phyloP scores from a whole-genome alignment of 2,113 vertebrate genomes.

The Notiomystis cincta region DNA sequence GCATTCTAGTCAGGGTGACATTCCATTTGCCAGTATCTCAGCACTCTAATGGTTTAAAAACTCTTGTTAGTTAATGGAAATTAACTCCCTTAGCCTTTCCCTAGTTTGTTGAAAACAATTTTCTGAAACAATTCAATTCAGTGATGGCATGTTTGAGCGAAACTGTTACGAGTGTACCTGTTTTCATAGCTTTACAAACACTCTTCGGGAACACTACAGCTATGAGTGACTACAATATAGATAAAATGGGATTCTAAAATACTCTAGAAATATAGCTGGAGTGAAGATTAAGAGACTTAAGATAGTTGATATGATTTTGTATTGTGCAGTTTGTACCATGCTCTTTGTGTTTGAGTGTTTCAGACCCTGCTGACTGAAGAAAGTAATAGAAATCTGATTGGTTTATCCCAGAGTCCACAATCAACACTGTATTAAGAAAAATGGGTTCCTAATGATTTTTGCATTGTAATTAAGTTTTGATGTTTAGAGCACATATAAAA shows the following conservation, averaged over 20 bases:
- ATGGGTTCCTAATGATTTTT: constrained; percentile 48
- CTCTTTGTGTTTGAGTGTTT: background rate
- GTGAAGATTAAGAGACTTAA: background rate
- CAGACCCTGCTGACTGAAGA: background rate
- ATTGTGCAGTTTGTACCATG: background rate
- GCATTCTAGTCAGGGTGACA: constrained; percentile 7
- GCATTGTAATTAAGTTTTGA: constrained; percentile 38
- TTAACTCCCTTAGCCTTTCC: constrained; percentile 26
- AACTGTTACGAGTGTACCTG: background rate
- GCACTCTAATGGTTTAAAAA: background rate
- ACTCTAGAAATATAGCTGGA: background rate
- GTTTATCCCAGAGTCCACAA: background rate
- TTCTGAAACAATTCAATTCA: background rate
- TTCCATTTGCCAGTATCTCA: constrained; percentile 29
- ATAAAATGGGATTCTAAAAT: background rate
- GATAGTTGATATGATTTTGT: background rate
- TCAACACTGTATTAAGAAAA: constrained; percentile 9
- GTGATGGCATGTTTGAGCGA: background rate
- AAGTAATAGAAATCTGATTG: background rate
- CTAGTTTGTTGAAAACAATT: background rate
- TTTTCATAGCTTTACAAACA: background rate
- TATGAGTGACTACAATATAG: background rate
- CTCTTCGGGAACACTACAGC: background rate
- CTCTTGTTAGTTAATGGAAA: constrained; percentile 39
- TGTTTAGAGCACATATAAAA: constrained; percentile 43